phyloP scores from a whole-genome alignment of 1,140 invertebrate species.

The Mylabris phalerata region DNA sequence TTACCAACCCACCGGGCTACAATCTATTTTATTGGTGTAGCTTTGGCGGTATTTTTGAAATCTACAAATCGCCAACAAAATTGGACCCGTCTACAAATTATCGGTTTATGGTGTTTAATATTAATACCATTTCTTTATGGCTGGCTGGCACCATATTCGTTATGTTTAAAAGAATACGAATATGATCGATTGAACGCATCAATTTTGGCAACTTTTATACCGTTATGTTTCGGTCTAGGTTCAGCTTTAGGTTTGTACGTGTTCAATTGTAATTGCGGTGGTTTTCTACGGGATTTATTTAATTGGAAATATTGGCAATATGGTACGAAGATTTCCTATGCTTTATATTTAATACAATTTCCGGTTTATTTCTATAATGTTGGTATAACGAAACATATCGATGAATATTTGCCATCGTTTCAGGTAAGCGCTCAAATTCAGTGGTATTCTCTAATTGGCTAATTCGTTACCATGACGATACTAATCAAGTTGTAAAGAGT shows the following conservation, averaged over 20 bases:
- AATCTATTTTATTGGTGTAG: constrained; percentile 62
- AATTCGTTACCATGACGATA: neutral
- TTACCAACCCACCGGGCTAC: constrained; percentile 61
- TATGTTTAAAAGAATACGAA: constrained; percentile 19
- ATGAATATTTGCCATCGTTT: constrained; percentile 39
- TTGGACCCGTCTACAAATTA: neutral
- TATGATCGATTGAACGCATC: constrained; percentile 24
- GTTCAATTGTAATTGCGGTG: constrained; percentile 28
- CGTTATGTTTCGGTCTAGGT: constrained; percentile 23
- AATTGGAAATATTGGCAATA: constrained; percentile 43
- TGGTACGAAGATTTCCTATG: constrained; percentile 48
- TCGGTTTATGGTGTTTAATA: constrained; percentile 14
- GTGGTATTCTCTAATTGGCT: too few relatives aligned
- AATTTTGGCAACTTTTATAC: constrained; percentile 23
- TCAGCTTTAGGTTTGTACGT: constrained; percentile 25
- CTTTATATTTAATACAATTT: constrained; percentile 52
- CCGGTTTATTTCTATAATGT: constrained; percentile 54
- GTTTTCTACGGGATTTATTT: constrained; percentile 41
- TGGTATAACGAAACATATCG: constrained; percentile 44
- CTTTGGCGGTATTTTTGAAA: constrained; percentile 50
- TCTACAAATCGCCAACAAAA: constrained; percentile 13
- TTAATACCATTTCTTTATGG: constrained; percentile 12
- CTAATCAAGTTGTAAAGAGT: too few relatives aligned
- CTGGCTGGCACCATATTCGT: constrained; percentile 22
- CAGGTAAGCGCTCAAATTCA: constrained; percentile 38